phyloP scores from a whole-genome alignment of 2,888 invertebrate species.

The Drosophila suboccidentalis region DNA sequence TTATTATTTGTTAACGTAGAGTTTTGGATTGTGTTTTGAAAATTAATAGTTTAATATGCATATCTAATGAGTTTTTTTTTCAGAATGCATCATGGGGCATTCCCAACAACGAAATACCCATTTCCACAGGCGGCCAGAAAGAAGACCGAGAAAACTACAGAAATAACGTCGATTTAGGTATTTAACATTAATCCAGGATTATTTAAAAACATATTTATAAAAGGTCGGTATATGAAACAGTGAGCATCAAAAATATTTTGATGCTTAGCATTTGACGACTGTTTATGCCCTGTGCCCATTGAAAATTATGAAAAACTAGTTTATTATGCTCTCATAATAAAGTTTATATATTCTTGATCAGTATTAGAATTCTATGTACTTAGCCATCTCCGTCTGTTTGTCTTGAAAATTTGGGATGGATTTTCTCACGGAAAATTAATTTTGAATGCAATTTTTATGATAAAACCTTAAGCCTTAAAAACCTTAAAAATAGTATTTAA shows the following conservation, averaged over 20 bases:
- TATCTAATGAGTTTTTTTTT: background rate
- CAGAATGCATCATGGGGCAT: background rate
- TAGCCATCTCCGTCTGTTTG: background rate
- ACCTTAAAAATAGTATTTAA: too few species aligned
- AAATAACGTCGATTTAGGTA: background rate
- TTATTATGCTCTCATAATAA: background rate
- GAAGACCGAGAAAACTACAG: background rate
- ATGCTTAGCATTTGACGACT: too few species aligned
- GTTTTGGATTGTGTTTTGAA: background rate
- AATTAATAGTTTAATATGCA: background rate
- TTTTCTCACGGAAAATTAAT: too few species aligned
- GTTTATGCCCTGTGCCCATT: too few species aligned
- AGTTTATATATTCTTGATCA: background rate
- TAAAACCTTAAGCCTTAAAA: too few species aligned
- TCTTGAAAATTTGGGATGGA: too few species aligned
- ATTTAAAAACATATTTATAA: too few species aligned
- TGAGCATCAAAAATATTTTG: too few species aligned
- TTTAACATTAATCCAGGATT: background rate
- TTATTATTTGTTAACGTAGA: background rate
- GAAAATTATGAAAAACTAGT: too few species aligned
- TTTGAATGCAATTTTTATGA: too few species aligned
- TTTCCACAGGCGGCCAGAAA: background rate
- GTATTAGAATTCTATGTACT: background rate
- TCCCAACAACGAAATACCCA: background rate
- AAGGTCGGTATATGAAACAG: too few species aligned